phyloP scores from a whole-genome alignment of 2,888 invertebrate species.

The Drosophila crucigera region DNA sequence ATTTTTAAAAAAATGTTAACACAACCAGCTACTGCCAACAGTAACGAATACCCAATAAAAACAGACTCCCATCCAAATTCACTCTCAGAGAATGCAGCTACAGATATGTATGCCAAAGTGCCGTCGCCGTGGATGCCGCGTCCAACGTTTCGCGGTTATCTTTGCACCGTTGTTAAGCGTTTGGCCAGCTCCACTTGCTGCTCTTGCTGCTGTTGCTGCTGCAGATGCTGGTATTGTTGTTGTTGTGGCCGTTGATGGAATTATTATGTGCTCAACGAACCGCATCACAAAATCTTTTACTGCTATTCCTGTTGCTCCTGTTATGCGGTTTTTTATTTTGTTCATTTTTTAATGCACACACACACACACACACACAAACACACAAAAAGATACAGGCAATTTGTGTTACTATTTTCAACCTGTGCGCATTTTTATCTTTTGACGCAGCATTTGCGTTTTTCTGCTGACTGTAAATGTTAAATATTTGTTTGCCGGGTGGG shows the following conservation, averaged over 20 bases:
- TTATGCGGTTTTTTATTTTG: conserved; percentile 41
- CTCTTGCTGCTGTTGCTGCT: conserved; percentile 30
- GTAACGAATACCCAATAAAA: conserved; percentile 21
- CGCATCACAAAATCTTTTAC: conserved; percentile 69
- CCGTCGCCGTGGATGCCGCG: conserved; percentile 36
- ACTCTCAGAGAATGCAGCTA: conserved; percentile 37
- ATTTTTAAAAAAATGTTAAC: neutral
- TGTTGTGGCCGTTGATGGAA: conserved; percentile 70
- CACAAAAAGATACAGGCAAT: conserved; percentile 10
- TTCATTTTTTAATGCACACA: conserved; percentile 51
- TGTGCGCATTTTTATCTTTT: conserved; percentile 63
- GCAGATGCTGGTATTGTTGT: conserved; percentile 23
- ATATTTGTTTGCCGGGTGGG: conserved; percentile 55
- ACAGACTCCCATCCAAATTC: neutral
- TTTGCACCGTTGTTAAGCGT: conserved; percentile 44
- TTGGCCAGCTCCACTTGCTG: conserved; percentile 42
- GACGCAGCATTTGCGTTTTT: conserved; percentile 40
- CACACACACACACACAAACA: neutral
- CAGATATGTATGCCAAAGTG: conserved; percentile 37
- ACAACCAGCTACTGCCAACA: neutral
- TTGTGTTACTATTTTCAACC: conserved; percentile 60
- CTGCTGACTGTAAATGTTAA: conserved; percentile 57
- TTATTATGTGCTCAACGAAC: conserved; percentile 81
- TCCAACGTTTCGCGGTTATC: conserved; percentile 35
- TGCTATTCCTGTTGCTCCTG: conserved; percentile 42